Conservation (phyloP, 2,888 invertebrate species). For the Pterostichus niger region DNA sequence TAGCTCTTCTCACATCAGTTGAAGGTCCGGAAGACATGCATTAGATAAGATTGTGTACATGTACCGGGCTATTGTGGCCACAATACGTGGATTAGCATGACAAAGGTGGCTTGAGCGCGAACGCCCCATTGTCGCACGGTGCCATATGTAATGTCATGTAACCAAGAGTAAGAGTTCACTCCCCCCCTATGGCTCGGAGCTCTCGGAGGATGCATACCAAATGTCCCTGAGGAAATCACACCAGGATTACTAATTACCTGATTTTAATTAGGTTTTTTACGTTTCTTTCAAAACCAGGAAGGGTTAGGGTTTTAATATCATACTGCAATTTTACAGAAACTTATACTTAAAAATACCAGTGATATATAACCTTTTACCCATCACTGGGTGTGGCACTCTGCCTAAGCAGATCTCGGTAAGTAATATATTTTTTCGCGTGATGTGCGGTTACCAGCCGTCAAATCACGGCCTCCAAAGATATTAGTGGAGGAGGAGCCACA, state of each 20-base stretch:
- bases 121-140: conserved; percentile 59
- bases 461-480: too few species aligned
- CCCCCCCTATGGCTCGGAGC: not conserved
- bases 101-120: conserved; percentile 56
- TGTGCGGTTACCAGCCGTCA: too few species aligned
- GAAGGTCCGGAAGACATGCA: conserved; percentile 66
- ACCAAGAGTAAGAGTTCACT: conserved; percentile 20
- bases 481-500: too few species aligned
- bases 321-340: not conserved
- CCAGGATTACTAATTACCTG: conserved; percentile 48
- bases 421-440: too few species aligned
- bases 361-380: too few species aligned
- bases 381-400: too few species aligned
- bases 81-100: conserved; percentile 64
- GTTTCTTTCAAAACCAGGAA: conserved; percentile 2
- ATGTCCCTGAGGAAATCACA: conserved; percentile 64
- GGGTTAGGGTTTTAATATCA: not conserved
- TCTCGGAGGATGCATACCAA: conserved; percentile 58
- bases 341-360: too few species aligned
- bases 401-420: too few species aligned
- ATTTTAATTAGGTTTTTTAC: conserved; percentile 43
- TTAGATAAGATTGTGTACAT: conserved; percentile 66
- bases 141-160: conserved; percentile 34
- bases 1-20: conserved; percentile 64
- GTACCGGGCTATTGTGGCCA: conserved; percentile 61